Evolutionary conservation across 2,888 invertebrate genomes (phyloP).

Genomic region (Chymomyza amoena): DNA sequence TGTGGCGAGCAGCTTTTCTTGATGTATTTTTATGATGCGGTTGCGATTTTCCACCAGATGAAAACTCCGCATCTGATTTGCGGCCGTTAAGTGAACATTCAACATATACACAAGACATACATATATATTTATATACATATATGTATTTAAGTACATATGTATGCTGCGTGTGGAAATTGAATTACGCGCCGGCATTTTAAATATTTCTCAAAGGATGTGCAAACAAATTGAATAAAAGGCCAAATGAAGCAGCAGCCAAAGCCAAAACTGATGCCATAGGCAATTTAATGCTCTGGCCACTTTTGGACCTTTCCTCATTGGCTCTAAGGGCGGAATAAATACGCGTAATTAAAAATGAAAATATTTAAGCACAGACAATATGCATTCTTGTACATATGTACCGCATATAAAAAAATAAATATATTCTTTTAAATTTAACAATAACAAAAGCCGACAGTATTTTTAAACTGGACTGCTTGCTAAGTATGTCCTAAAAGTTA

Average conservation of each 20-base stretch:
- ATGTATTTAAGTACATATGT: neutral
- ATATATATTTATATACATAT: neutral
- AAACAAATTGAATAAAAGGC: slow-evolving; percentile 17
- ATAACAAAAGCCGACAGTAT: too few species aligned
- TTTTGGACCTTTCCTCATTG: neutral
- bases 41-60: neutral
- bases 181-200: slow-evolving; percentile 51
- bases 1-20: slow-evolving; percentile 35
- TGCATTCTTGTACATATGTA: neutral
- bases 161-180: slow-evolving; percentile 34
- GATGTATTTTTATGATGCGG: slow-evolving; percentile 59
- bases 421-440: too few species aligned
- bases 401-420: too few species aligned
- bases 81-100: slow-evolving; percentile 61
- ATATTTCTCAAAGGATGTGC: slow-evolving; percentile 54
- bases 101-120: slow-evolving; percentile 8
- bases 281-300: slow-evolving; percentile 37
- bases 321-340: neutral
- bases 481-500: too few species aligned
- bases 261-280: slow-evolving; percentile 47
- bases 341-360: neutral
- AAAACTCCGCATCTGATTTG: slow-evolving; percentile 47
- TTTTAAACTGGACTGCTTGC: too few species aligned
- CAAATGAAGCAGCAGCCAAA: slow-evolving; percentile 27
- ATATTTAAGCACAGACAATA: neutral